Evolutionary conservation across 2,113 vertebrate genomes (phyloP), one percentile per base, ranked within the genome.

Genomic region (Picathartes gymnocephalus): DNA sequence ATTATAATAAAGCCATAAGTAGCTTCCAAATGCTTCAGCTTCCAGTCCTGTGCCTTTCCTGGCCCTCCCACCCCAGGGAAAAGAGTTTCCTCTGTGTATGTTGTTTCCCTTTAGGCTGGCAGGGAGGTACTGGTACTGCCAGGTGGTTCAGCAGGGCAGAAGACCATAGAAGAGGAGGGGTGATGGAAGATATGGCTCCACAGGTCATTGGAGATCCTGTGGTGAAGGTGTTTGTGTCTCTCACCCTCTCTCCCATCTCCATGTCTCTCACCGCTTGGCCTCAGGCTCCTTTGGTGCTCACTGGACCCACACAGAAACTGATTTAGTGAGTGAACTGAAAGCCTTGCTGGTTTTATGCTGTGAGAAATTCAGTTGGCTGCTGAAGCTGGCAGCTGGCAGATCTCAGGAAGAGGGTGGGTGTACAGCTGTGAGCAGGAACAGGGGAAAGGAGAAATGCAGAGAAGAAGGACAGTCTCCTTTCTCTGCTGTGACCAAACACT

Each of bases 291-390:
- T 54, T 40, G 42, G 28, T 71, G 42, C 47, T 50, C 25, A 2
- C 33, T 60, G 37, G n/a, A 65, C 12, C 30, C 3, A 0, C 0
- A 0, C 0, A 48, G 35, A 57, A 81, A 25, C 23, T 2, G 35
- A 62, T 87, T 58, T 45, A 81, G 39, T 27, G 20, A 58, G 14
- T 42, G 40, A 56, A 16, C 15, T 60, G 81, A 77, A 86, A 88
- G 28, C 54, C 45, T 72, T 30, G 3, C 24, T 64, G 7, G 11
- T 64, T 76, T 51, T 27, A 11, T 37, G 21, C 57, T 47, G 48
- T 69, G n/a, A 24, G 33, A 44, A 80, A 73, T 44, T 72, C 31
- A 33, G 0, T 8, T 3, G 5, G 13, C 40, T 77, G 51, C 70
- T 57, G 22, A n/a, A 50, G 70, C 18, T 51, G 45, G 53, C 47